Evolutionary conservation across 92 coral and sea anemone genomes (phyloP).

Genomic region (Montipora capitata): DNA sequence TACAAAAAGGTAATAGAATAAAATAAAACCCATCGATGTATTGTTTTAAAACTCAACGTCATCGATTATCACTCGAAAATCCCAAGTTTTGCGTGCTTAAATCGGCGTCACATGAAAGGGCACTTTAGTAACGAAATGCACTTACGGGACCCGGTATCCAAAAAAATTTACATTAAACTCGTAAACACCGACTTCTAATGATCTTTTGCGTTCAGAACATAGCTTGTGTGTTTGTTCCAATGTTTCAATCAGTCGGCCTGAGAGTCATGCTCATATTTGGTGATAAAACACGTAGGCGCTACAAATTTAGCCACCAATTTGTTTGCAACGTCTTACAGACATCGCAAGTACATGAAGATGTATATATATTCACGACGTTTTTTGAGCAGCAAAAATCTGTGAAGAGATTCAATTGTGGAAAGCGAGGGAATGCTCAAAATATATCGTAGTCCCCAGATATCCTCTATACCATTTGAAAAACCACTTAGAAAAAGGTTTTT

Average conservation of each 20-base stretch:
- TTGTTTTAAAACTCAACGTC: conserved; percentile 1
- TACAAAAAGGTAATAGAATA: background rate
- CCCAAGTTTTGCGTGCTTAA: background rate
- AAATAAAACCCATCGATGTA: background rate
- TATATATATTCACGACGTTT: background rate
- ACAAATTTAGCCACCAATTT: background rate
- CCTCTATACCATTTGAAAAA: background rate
- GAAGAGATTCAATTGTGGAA: conserved; percentile 23
- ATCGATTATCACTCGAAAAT: background rate
- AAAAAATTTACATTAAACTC: background rate
- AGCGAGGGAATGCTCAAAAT: conserved; percentile 1
- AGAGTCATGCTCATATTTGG: background rate
- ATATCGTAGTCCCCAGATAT: conserved; percentile 10
- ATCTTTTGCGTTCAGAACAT: background rate
- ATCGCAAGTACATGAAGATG: conserved; percentile 28
- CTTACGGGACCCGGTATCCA: background rate
- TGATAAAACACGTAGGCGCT: background rate
- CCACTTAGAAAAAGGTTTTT: background rate
- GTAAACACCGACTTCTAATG: background rate
- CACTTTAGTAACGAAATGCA: conserved; percentile 2
- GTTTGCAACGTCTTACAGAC: background rate
- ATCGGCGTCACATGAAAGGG: background rate
- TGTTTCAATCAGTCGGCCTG: background rate
- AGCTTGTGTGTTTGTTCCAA: background rate
- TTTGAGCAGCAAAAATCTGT: background rate